Evolutionary conservation across 2,888 invertebrate species (phyloP).

Genomic region (Oscheius sp.): DNA sequence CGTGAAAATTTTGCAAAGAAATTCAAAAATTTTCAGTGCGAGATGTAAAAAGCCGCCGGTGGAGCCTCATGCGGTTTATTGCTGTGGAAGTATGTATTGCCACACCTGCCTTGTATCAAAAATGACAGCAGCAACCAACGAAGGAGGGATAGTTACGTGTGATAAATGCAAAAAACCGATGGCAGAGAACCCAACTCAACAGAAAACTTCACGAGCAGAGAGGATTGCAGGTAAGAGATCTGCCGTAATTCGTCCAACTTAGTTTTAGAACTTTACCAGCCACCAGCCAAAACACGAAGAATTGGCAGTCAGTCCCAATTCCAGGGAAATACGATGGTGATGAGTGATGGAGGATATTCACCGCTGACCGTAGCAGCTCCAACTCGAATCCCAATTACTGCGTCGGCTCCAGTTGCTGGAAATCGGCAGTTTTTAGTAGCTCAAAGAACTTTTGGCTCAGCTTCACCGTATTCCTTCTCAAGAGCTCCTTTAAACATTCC

Average conservation of each 20-base stretch:
- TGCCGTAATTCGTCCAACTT: not conserved
- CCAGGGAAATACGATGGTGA: too few relatives aligned
- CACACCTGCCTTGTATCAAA: not conserved
- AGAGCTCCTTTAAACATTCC: too few relatives aligned
- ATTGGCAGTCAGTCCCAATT: too few relatives aligned
- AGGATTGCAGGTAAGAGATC: not conserved
- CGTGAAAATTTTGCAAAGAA: too few relatives aligned
- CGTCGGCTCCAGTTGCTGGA: too few relatives aligned
- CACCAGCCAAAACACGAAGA: not conserved
- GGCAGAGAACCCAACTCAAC: constrained; percentile 8
- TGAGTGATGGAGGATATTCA: too few relatives aligned
- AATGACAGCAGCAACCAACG: not conserved
- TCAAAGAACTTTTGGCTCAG: too few relatives aligned
- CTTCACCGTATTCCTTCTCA: too few relatives aligned
- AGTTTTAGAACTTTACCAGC: not conserved
- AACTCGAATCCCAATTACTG: too few relatives aligned
- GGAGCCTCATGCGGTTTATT: constrained; percentile 13
- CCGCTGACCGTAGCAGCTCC: too few relatives aligned
- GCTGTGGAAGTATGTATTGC: constrained; percentile 7
- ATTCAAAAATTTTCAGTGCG: constrained; percentile 1
- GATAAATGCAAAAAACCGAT: not conserved
- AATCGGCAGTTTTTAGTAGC: too few relatives aligned
- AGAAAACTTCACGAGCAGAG: not conserved
- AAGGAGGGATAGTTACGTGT: not conserved
- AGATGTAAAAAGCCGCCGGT: not conserved